Evolutionary conservation across 2,113 vertebrate species (phyloP).

Genomic region (Cheirogaleus medius): DNA sequence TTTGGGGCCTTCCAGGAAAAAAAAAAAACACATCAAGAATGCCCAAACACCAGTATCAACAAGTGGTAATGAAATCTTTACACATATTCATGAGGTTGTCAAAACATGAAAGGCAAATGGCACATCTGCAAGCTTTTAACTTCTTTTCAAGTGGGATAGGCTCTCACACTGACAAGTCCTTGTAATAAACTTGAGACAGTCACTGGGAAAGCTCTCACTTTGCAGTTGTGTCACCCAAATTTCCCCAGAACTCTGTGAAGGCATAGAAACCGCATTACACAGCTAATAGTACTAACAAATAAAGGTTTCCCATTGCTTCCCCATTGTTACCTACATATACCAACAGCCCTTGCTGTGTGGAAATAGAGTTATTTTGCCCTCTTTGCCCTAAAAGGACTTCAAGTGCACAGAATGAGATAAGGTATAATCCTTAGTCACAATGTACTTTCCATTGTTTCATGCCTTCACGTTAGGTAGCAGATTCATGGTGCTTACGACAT

Average conservation of each 20-base stretch:
- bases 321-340: not conserved
- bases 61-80: slow-evolving; percentile 23
- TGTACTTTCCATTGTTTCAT: not conserved
- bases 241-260: slow-evolving; percentile 30
- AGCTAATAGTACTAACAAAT: not conserved
- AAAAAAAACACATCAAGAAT: not conserved
- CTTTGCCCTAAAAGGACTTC: not conserved
- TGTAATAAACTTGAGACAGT: not conserved
- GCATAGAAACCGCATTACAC: not conserved
- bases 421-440: not conserved
- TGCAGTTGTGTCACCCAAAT: not conserved
- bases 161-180: not conserved
- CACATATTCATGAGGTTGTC: slow-evolving; percentile 11
- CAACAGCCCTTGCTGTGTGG: not conserved
- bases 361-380: not conserved
- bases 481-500: not conserved
- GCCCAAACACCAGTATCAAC: not conserved
- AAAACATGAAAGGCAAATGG: slow-evolving; percentile 1
- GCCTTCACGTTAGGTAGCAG: not conserved
- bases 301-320: not conserved
- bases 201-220: not conserved
- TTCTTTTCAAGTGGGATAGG: not conserved
- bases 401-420: not conserved
- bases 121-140: not conserved
- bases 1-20: not conserved